Evolutionary conservation across 2,113 vertebrate species (phyloP), one percentile per base, ranked within the genome.

Genomic region (Tinamus guttatus): DNA sequence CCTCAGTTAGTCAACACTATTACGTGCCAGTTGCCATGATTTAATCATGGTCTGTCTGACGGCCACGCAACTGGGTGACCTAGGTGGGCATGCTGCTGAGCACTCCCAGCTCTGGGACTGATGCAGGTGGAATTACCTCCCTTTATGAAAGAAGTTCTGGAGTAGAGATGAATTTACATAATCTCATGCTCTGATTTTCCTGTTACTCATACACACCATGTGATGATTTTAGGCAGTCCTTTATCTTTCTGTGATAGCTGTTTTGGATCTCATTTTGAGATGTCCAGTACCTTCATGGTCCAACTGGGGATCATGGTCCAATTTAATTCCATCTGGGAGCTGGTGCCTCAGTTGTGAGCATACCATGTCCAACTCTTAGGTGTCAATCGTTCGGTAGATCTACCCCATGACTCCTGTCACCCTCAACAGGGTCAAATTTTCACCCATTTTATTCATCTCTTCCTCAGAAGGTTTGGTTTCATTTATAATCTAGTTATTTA

Each of bases 341-440:
- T 62, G 27, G 13, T 41, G 28, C 20, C 38, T 83, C 47, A 58
- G 41, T 19, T 68, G 65, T 63, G 69, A 80, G 11, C 20, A 38
- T 13, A 24, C 21, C 64, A 1, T 78, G 28, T 4, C 15, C 25
- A 20, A 51, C 45, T 90, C 36, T 36, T 85, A 47, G 68, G 47
- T 71, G 25, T 21, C 75, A 85, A n/a, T 73, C 76, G 49, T 45
- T 82, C 28, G 58, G 81, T 28, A 68, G 60, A 25, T 41, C 60
- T 51, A 86, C 19, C 36, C 0, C 85, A 79, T 90, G 87, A 14
- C 0, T 0, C 17, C 9, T 13, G 15, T 54, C 36, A 54, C 21
- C 49, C 21, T 68, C 58, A 18, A 9, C 38, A n/a, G 7, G 21
- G 30, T 52, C 58, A 63, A 79, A 54, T 82, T 79, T 90, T 81